These are phyloP conservation scores for Microctonus aethiopoides DNA, from an alignment of 2,888 invertebrate species.

Conservation along the genomic window DNA sequence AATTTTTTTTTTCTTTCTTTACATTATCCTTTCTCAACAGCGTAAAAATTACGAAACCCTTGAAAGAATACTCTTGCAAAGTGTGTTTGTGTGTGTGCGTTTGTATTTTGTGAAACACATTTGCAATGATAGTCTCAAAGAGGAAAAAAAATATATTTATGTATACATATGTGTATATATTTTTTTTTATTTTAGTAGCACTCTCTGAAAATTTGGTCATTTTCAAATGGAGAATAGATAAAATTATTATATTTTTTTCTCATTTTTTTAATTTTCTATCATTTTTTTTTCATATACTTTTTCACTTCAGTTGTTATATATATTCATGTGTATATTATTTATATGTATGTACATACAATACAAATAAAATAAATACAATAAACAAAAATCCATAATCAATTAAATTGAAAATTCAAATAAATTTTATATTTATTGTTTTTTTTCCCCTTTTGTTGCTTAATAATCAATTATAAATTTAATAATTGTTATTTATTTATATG, in stretches of 20 bases:
- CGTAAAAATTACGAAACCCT: slow-evolving; percentile 1
- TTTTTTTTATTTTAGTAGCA: not conserved
- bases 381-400: no score
- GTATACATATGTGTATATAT: no score
- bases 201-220: not conserved
- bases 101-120: not conserved
- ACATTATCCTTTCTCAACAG: slow-evolving; percentile 2
- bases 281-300: not conserved
- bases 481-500: no score
- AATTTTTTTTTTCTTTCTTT: slow-evolving; percentile 23
- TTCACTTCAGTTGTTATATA: no score
- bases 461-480: no score
- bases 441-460: no score
- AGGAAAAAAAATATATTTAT: not conserved
- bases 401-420: no score
- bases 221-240: not conserved
- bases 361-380: no score
- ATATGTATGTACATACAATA: no score
- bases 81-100: not conserved
- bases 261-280: not conserved
- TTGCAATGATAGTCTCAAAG: not conserved
- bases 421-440: no score
- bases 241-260: not conserved
- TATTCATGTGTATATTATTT: no score
- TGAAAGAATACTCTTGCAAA: not conserved